A percentile compares a stretch with the other conserved stretches of the same genome.
Evolutionary conservation across 1,140 invertebrate genomes (phyloP).

Genomic region (Onthophagus taurus): DNA sequence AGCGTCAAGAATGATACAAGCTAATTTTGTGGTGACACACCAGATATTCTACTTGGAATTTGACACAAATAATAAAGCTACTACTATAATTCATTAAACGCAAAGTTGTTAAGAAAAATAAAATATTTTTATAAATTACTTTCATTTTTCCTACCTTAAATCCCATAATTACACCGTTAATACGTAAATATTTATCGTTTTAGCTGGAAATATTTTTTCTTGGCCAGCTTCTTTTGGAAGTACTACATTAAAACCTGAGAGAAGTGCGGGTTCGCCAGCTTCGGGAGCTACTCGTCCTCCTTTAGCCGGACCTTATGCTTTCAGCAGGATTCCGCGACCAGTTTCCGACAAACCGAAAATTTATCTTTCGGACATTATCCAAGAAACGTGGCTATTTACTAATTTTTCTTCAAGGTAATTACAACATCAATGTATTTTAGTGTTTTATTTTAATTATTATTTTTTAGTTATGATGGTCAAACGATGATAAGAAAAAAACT

Average conservation of each 20-base stretch:
- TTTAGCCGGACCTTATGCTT: slow-evolving; percentile 79
- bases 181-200: no score
- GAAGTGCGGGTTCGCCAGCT: slow-evolving; percentile 41
- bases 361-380: slow-evolving; percentile 63
- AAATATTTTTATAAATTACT: no score
- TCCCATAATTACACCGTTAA: no score
- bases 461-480: slow-evolving; percentile 44
- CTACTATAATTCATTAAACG: no score
- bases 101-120: no score
- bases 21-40: no score
- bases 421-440: not conserved
- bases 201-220: slow-evolving; percentile 36
- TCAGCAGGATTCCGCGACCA: slow-evolving; percentile 73
- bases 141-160: no score
- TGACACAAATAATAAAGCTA: no score
- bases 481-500: slow-evolving; percentile 49
- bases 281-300: slow-evolving; percentile 65
- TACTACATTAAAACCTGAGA: slow-evolving; percentile 47
- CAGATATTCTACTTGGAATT: no score
- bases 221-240: slow-evolving; percentile 38
- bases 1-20: no score
- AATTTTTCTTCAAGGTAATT: slow-evolving; percentile 70
- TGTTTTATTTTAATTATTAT: not conserved
- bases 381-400: slow-evolving; percentile 74
- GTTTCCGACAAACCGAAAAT: slow-evolving; percentile 70